These are phyloP conservation scores for Siniperca scherzeri DNA, from an alignment of 2,797 vertebrate genomes.

Conservation along the genomic window DNA sequence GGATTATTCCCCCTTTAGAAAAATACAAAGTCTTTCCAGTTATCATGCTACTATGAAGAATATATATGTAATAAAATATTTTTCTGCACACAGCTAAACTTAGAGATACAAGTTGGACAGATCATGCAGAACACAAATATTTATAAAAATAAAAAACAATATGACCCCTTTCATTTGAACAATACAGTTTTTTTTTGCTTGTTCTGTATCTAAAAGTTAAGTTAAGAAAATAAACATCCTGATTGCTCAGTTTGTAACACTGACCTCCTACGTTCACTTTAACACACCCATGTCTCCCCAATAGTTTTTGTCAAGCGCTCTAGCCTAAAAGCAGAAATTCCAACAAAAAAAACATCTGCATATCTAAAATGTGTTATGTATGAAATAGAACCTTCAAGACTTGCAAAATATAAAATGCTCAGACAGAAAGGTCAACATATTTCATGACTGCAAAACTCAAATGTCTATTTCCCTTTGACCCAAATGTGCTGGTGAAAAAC, in stretches of 20 bases:
- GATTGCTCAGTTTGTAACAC: background rate
- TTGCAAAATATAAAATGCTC: slow-evolving; percentile 8
- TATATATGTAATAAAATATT: background rate
- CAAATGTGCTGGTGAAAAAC: slow-evolving; percentile 1
- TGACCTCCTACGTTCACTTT: background rate
- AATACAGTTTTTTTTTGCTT: background rate
- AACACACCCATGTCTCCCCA: background rate
- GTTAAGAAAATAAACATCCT: background rate
- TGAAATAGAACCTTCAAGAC: background rate
- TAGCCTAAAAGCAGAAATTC: slow-evolving; percentile 1
- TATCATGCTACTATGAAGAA: background rate
- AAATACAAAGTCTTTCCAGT: background rate
- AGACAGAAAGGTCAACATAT: slow-evolving; percentile 18
- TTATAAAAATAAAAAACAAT: background rate
- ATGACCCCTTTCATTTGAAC: background rate
- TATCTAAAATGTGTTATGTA: background rate
- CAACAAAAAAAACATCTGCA: background rate
- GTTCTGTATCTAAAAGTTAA: background rate
- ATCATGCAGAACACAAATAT: background rate
- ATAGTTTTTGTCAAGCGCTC: background rate
- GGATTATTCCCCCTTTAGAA: background rate
- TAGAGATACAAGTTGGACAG: background rate
- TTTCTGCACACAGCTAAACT: background rate
- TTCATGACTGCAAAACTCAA: slow-evolving; percentile 31
- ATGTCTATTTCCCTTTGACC: slow-evolving; percentile 32